Conservation (phyloP, 2,888 invertebrate species). For the Tetheella fluctuosa region DNA sequence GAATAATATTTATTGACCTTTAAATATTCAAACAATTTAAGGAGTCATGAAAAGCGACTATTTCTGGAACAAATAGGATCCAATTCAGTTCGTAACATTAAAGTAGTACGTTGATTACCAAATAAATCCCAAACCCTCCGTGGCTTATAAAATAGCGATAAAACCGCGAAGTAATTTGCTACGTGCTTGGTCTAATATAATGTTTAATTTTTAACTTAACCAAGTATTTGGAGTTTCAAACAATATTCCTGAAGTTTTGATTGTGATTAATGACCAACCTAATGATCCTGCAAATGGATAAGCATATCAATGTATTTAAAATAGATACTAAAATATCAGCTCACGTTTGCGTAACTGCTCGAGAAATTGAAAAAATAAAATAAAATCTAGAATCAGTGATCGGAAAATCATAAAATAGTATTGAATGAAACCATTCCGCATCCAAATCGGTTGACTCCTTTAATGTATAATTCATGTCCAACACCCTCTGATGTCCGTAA, state of each 20-base stretch:
- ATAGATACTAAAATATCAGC: not conserved
- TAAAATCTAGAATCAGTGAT: not conserved
- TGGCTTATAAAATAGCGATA: conserved; percentile 1
- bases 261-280: conserved; percentile 2
- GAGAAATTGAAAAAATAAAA: not conserved
- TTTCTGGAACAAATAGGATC: conserved; percentile 1
- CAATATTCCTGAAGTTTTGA: not conserved
- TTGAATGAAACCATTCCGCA: conserved; percentile 41
- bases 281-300: not conserved
- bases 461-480: conserved; percentile 77
- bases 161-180: not conserved
- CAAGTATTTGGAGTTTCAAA: conserved; percentile 1
- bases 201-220: not conserved
- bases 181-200: not conserved
- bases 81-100: not conserved
- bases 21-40: not conserved
- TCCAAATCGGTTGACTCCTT: conserved; percentile 47
- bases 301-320: not conserved
- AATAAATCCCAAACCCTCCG: not conserved
- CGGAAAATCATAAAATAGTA: conserved; percentile 29
- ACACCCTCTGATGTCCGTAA: conserved; percentile 55
- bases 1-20: not conserved
- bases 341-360: not conserved
- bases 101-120: conserved; percentile 1
- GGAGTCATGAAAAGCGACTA: not conserved